Evolutionary conservation across 1,140 invertebrate genomes (phyloP), one percentile per base, ranked within the genome.

Genomic region (Catajapyx aquilonaris): DNA sequence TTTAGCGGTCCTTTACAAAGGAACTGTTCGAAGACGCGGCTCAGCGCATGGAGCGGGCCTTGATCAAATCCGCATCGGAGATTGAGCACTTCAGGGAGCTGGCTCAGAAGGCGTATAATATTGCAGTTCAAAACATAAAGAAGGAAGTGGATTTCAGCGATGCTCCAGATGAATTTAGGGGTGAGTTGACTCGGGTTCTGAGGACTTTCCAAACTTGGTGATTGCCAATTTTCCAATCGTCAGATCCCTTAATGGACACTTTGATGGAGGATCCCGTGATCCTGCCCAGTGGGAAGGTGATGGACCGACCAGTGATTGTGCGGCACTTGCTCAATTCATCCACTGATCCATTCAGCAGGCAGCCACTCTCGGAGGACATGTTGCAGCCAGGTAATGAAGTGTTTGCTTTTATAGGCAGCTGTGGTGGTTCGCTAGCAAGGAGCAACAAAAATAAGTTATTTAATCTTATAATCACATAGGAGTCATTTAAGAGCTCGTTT

Each of bases 331-430:
- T 97, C 33, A 95, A 94, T 56, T 93, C 87, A 46, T 78, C 75
- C 45, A 95, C 87, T 1, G 91, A 98, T 69, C 93, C 93, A 2
- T 98, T 98, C 60, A 96, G 90, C 55, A 64, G 93, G 31, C 87
- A 94, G 55, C 80, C 79, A 4, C 68, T 96, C 5, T 84, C 73
- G 30, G 84, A 87, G 61, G 81, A 87, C 42, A 78, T 85, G 69
- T 65, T 94, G 16, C 60, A 64, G 33, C 73, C 77, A 54, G 74
- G 78, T 81, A 55, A 59, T 49, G 46, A 20, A 33, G 21, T 35
- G 11, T 38, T 22, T 2, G 9, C 2, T 11, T n/a, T n/a, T n/a
- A n/a, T n/a, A n/a, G n/a, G n/a, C n/a, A n/a, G n/a, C n/a, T n/a
- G n/a, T n/a, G n/a, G n/a, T n/a, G n/a, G n/a, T n/a, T n/a, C n/a